These are phyloP conservation scores for Linyphia triangularis DNA, from an alignment of 2,888 invertebrate species.

Conservation along the genomic window DNA sequence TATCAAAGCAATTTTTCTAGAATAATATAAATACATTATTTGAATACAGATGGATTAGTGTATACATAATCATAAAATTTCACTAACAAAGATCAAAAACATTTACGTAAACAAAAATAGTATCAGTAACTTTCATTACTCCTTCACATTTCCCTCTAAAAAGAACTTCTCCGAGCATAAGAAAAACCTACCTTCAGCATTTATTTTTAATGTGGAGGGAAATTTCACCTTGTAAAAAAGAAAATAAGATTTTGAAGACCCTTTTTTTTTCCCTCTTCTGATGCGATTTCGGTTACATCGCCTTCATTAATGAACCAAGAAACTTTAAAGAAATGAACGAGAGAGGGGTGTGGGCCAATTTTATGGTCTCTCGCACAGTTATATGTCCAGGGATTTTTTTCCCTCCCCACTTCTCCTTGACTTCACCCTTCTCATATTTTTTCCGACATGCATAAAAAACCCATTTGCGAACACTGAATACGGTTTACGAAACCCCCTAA, in stretches of 20 bases:
- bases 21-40: too few species aligned
- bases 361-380: conserved; percentile 68
- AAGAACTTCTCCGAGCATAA: not conserved
- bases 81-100: too few species aligned
- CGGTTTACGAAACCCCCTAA: not conserved
- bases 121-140: too few species aligned
- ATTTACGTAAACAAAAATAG: too few species aligned
- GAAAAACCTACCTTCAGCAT: too few species aligned
- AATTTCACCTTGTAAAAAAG: too few species aligned
- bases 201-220: too few species aligned
- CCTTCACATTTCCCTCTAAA: too few species aligned
- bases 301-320: conserved; percentile 67
- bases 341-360: conserved; percentile 47
- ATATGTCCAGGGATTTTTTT: conserved; percentile 30
- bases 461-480: conserved; percentile 68
- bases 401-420: not conserved
- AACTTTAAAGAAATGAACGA: conserved; percentile 6
- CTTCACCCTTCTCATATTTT: conserved; percentile 1
- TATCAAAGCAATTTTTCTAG: too few species aligned
- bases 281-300: conserved; percentile 63
- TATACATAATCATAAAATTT: too few species aligned
- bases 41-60: too few species aligned
- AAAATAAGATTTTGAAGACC: conserved; percentile 55
- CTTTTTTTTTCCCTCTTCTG: conserved; percentile 29
- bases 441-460: conserved; percentile 66